Evolutionary conservation across 2,888 invertebrate genomes (phyloP), one percentile per base, ranked within the genome.

Genomic region (Oxyteleia sp.): DNA sequence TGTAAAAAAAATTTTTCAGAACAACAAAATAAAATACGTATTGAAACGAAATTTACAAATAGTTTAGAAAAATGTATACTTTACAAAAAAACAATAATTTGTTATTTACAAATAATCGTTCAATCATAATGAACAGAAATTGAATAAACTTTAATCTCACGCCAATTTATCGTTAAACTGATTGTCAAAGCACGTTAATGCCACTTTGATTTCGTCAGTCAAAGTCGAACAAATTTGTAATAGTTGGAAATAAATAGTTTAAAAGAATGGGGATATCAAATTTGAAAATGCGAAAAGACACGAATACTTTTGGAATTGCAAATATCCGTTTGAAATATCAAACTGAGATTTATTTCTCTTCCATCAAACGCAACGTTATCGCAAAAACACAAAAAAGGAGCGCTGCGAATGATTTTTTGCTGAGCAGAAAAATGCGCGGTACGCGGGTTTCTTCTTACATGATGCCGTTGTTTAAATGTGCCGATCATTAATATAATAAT

Each of bases 381-480:
- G 13, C 18, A 3, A 18, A 45, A 4, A 18, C 18, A 5, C 7
- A 3, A 45, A 18, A 45, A 16, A 43, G 4, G 8, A 43, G n/a
- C n/a, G n/a, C n/a, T n/a, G n/a, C n/a, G n/a, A n/a, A n/a, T n/a
- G n/a, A n/a, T n/a, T 47, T 47, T 18, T 20, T 10, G 18, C 10
- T 11, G 20, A 49, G n/a, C 0, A 7, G 8, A 13, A 49, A 23
- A 49, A n/a, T n/a, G n/a, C n/a, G n/a, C n/a, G n/a, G n/a, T n/a
- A 11, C 10, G n/a, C 23, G 11, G 15, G 23, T 5, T n/a, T 5
- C 8, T 18, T 49, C 23, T 49, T 49, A 23, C 11, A 23, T n/a
- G n/a, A 49, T 23, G 5, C 10, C 11, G 5, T n/a, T 20, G 23
- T 23, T 49, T 49, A 49, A 49, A 49, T 23, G 49, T 49, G 23